Evolutionary conservation across 2,888 invertebrate species (phyloP), one percentile per base, ranked within the genome.

Genomic region (Agonopterix heracliana): DNA sequence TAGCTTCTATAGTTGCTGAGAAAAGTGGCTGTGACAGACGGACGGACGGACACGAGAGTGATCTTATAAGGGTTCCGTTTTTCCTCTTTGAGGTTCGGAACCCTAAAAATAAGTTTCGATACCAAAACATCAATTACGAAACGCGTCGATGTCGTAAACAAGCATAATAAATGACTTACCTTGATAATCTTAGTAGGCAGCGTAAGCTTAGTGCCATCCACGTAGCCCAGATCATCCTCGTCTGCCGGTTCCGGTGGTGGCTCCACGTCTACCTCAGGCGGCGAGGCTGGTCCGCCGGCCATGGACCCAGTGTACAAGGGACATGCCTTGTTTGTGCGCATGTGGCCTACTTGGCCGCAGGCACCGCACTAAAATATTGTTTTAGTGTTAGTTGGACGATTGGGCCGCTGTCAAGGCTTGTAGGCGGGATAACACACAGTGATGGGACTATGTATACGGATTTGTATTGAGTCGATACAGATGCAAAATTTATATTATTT

Each of bases 261-360:
- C 63, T 95, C 95, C 66, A 94, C 94, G 66, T 97, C 96, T 65
- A 96, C 93, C 63, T 70, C 77, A 0, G 77, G 79, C 2, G 85
- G 81, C 69, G 89, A 74, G 0, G 81, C 95, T 63, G 97, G 96
- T 0, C 93, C 94, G 41, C 94, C 90, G 10, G 71, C 72, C 66
- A 76, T 77, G 11, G 89, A 82, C 50, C 93, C 93, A 52, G 95
- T 95, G 80, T 98, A 99, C 46, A 97, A 81, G 0, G 98, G 99
- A 80, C 99, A 99, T 9, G 98, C 96, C 76, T 98, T 98, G 85
- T 99, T 99, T 0, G 99, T 99, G 48, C 98, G 87, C 93, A 92
- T 93, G 66, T 93, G 92, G 0, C 93, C 92, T 5, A 93, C 93
- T 73, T 94, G 96, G 8, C 98, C 98, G 81, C 99, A 99, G 8